These are phyloP conservation scores for Chromoteleia sp. DNA, from an alignment of 2,888 invertebrate genomes.

Conservation along the genomic window DNA sequence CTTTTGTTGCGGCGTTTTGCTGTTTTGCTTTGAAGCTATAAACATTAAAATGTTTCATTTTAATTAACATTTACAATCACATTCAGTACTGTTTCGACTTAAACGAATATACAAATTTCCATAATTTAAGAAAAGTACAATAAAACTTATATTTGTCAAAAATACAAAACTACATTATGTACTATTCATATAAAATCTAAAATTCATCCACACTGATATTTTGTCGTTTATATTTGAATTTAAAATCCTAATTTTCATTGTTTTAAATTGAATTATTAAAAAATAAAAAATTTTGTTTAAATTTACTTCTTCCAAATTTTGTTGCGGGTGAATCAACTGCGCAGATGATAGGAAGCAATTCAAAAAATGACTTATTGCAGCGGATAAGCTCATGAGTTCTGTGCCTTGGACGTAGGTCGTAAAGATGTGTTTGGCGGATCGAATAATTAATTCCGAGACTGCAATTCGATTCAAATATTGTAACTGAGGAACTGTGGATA, in stretches of 20 bases:
- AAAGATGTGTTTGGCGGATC: constrained; percentile 97
- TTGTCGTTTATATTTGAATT: no score
- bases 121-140: no score
- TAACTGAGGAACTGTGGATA: constrained; percentile 91
- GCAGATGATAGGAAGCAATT: constrained; percentile 96
- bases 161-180: no score
- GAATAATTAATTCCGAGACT: constrained; percentile 94
- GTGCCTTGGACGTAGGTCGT: constrained; percentile 95
- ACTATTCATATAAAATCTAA: no score
- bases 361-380: constrained; percentile 97
- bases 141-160: no score
- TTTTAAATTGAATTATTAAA: background rate
- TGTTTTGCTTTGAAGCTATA: constrained; percentile 86
- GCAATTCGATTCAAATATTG: constrained; percentile 96
- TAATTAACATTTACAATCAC: no score
- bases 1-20: constrained; percentile 88
- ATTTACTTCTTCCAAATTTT: constrained; percentile 88
- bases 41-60: no score
- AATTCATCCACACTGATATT: no score
- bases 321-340: constrained; percentile 88
- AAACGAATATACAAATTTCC: no score
- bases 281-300: constrained; percentile 5
- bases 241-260: constrained; percentile 2
- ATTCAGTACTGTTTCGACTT: no score
- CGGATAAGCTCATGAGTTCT: constrained; percentile 95